Conservation (phyloP, 2,113 vertebrate species). For the Thunnus thynnus region DNA sequence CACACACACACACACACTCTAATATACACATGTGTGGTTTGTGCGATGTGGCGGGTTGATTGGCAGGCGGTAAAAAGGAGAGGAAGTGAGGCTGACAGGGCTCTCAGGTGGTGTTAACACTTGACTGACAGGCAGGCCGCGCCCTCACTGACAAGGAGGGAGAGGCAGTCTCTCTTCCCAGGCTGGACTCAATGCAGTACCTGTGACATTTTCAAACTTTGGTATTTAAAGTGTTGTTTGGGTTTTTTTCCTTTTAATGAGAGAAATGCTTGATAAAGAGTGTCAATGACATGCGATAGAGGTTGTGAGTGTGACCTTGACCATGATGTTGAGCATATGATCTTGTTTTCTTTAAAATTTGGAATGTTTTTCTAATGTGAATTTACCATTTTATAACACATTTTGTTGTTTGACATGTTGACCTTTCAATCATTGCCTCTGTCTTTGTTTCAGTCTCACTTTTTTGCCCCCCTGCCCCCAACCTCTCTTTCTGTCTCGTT, state of each 20-base stretch:
- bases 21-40: slow-evolving; percentile 29
- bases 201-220: background rate
- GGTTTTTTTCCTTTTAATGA: background rate
- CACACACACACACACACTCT: slow-evolving; percentile 10
- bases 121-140: slow-evolving; percentile 68
- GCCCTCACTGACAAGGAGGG: slow-evolving; percentile 39
- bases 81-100: slow-evolving; percentile 81
- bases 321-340: background rate
- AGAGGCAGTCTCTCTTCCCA: slow-evolving; percentile 56
- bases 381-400: background rate
- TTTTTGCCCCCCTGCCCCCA: slow-evolving; percentile 28
- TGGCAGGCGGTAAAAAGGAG: slow-evolving; percentile 75
- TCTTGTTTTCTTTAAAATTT: background rate
- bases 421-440: slow-evolving; percentile 39
- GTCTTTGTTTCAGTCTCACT: slow-evolving; percentile 56
- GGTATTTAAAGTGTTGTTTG: background rate
- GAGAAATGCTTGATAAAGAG: background rate
- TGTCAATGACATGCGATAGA: background rate
- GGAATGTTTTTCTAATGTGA: background rate
- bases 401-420: slow-evolving; percentile 26
- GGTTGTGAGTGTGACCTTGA: slow-evolving; percentile 2
- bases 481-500: slow-evolving; percentile 68
- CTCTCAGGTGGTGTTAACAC: slow-evolving; percentile 80
- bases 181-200: background rate
- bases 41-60: slow-evolving; percentile 55